These are phyloP conservation scores for Turnix velox DNA, from an alignment of 2,113 vertebrate species.

Conservation along the genomic window DNA sequence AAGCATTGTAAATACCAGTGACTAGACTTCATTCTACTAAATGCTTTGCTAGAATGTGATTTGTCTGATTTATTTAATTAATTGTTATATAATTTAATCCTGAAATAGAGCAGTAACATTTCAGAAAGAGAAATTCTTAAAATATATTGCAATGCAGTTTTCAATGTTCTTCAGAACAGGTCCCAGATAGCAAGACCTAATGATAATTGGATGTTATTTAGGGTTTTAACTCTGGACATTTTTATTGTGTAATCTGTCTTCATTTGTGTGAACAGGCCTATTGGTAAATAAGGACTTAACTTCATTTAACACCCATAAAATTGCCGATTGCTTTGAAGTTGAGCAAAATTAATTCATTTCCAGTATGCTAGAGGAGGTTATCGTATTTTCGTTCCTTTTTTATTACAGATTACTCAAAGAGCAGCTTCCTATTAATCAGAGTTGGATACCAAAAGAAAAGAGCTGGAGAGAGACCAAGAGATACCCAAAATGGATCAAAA, in stretches of 20 bases:
- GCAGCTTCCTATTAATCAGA: neutral
- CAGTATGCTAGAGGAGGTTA: neutral
- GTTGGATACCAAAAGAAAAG: neutral
- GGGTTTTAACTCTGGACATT: neutral
- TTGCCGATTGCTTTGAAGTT: slow-evolving; percentile 2
- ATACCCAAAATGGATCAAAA: neutral
- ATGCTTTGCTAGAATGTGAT: neutral
- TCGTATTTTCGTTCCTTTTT: neutral
- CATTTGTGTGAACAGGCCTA: neutral
- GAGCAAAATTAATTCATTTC: slow-evolving; percentile 24
- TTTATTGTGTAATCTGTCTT: slow-evolving; percentile 24
- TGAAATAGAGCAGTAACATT: neutral
- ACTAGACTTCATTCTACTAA: neutral
- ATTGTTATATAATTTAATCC: neutral
- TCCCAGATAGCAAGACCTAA: neutral
- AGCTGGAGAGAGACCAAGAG: neutral
- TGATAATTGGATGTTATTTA: slow-evolving; percentile 23
- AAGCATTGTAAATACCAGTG: neutral
- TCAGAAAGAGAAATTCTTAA: neutral
- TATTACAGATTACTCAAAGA: neutral
- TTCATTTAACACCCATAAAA: slow-evolving; percentile 32
- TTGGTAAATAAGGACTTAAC: slow-evolving; percentile 23
- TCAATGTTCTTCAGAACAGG: neutral
- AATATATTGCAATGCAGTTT: neutral
- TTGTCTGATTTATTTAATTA: slow-evolving; percentile 30